phyloP scores from a whole-genome alignment of 2,888 invertebrate genomes.

The Luffia ferchaultella region DNA sequence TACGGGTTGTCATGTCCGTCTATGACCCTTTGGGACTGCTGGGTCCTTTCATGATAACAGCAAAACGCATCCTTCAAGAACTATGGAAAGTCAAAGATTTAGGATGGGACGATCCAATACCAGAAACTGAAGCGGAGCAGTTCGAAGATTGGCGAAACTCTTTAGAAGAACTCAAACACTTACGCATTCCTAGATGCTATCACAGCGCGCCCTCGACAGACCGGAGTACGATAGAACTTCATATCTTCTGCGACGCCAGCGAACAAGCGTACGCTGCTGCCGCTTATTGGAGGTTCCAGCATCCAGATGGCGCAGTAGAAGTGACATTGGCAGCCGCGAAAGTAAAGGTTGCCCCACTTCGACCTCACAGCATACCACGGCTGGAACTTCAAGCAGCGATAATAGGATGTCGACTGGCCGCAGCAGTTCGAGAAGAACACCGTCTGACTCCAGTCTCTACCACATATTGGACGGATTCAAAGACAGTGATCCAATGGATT shows the following conservation, averaged over 20 bases:
- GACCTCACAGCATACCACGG: conserved; percentile 13
- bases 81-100: conserved; percentile 10
- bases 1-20: conserved; percentile 17
- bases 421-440: conserved; percentile 9
- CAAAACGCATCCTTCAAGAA: background rate
- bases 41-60: conserved; percentile 2
- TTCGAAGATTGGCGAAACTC: conserved; percentile 1
- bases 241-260: conserved; percentile 19
- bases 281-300: conserved; percentile 13
- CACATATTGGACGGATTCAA: conserved; percentile 15
- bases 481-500: conserved; percentile 14
- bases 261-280: conserved; percentile 17
- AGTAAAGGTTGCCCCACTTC: conserved; percentile 14
- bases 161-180: conserved; percentile 10
- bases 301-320: conserved; percentile 11
- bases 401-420: conserved; percentile 8
- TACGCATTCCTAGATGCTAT: conserved; percentile 11
- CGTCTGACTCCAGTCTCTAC: conserved; percentile 3
- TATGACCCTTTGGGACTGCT: conserved; percentile 21
- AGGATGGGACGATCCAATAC: conserved; percentile 15
- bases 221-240: conserved; percentile 10
- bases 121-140: no score
- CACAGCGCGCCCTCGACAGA: conserved; percentile 10
- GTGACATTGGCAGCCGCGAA: conserved; percentile 14
- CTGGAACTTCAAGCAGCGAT: conserved; percentile 12